Base-by-base conservation (phyloP, 2,113 vertebrate species). In the Poicephalus meyeri region DNA sequence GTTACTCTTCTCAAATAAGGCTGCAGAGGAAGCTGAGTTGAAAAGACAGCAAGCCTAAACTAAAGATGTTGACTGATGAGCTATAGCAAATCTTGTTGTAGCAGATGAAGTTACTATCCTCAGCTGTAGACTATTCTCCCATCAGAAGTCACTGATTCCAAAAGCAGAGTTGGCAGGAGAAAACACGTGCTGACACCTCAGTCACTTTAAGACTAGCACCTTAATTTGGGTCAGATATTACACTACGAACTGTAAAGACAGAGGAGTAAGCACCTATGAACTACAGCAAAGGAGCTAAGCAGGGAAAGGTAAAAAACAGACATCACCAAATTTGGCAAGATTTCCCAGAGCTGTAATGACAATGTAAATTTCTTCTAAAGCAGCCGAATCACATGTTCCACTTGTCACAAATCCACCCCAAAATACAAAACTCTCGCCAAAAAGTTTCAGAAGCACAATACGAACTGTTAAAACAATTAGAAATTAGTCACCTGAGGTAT, bases 21-120 rank as follows among this genome's bases (percentile, higher is more conserved):
- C 69, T 87, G 28, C 14, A 11, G 78, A 86, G 64, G 24, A 95
- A 13, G n/a, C 39, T 81, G 61, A 92, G 58, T 61, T 79, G 49
- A 76, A 60, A 23, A n/a, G 61, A 89, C 35, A 74, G 41, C 20
- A 79, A 92, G 86, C 80, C 92, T 95, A 66, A 95, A n/a, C 82
- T 88, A 56, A 95, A 76, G 35, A 92, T n/a, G 65, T 60, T 81
- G 56, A 69, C 20, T 89, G 69, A 92, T 20, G 81, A 92, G 89
- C 91, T 92, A 72, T 64, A 95, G 86, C 35, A 96, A 97, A 97
- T 97, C 95, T 92, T 89, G 55, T 92, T 95, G 80, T 41, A 91
- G 77, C 73, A 92, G 96, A 96, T 97, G 96, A 97, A 92, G 83
- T 91, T 97, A 76, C 95, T 96, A 93, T 96, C 94, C 89, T 95